These are phyloP conservation scores for Drosophila emarginata DNA, from an alignment of 2,888 invertebrate genomes.

Conservation along the genomic window DNA sequence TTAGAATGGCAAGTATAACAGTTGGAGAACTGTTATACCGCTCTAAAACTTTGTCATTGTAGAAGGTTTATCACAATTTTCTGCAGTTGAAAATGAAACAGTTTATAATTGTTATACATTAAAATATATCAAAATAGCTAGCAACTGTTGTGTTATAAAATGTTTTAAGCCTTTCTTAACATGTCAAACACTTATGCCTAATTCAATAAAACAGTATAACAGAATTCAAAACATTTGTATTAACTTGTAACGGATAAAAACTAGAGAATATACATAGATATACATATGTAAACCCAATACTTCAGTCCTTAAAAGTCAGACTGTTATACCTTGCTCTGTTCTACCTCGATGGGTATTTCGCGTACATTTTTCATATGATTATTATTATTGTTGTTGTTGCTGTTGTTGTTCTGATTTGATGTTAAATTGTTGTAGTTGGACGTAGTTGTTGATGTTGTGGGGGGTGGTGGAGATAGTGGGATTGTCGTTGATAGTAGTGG, in stretches of 20 bases:
- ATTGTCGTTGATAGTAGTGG: conserved; percentile 30
- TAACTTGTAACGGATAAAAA: too few relatives aligned
- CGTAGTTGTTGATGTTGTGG: conserved; percentile 44
- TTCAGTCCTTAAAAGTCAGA: background rate
- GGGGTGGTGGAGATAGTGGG: conserved; percentile 22
- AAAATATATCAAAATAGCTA: too few relatives aligned
- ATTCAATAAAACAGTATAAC: too few relatives aligned
- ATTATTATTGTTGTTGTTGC: conserved; percentile 60
- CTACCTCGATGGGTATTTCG: conserved; percentile 82
- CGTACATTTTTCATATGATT: conserved; percentile 73
- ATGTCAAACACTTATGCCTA: too few relatives aligned
- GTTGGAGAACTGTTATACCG: background rate
- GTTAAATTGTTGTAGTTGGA: conserved; percentile 54
- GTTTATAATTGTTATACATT: background rate
- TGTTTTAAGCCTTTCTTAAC: too few relatives aligned
- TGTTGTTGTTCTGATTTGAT: conserved; percentile 52
- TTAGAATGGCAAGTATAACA: background rate
- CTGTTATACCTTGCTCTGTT: conserved; percentile 80
- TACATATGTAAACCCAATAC: background rate
- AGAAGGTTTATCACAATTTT: too few relatives aligned
- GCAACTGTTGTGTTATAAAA: too few relatives aligned
- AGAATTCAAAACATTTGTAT: too few relatives aligned
- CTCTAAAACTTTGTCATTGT: background rate
- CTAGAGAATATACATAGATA: background rate
- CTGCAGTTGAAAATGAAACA: background rate